Evolutionary conservation across 1,140 invertebrate genomes (phyloP), one percentile per base, ranked within the genome.

Genomic region (Leptopilina clavipes): DNA sequence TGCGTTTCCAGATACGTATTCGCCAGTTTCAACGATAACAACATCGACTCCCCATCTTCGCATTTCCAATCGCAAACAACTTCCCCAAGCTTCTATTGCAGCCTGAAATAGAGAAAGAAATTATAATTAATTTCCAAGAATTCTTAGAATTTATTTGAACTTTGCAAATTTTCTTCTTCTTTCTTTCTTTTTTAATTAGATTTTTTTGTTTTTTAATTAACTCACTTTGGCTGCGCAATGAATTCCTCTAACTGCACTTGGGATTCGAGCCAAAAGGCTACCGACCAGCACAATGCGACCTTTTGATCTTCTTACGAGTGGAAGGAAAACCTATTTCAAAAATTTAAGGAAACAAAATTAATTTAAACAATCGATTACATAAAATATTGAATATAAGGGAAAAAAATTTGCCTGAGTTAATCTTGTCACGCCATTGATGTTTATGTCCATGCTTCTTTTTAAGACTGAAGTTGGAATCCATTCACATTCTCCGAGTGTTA

Each of bases 401-500:
- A 48, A 44, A 40, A 37, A 14, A 82, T 73, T 79, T 83, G 89
- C 89, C 91, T 95, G 94, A 72, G 93, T 94, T 56, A 95, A 88
- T n/a, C 94, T 91, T 8, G 93, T 92, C n/a, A 94, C 91, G 25
- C 94, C 94, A 90, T 96, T 90, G 80, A 96, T 91, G 91, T 97
- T 95, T 72, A 95, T 92, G 72, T 96, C 94, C 85, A 94, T 92
- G 37, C 95, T 94, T 84, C 93, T 92, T 82, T 93, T 93, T 81
- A 95, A 93, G 73, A 95, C 93, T 3, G 92, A 92, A 79, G 94
- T 93, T 52, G 95, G 95, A 74, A 96, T 93, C 95, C 95, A 96
- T 90, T 98, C 97, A 74, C 97, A 93, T 91, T 97, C 96, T 0
- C 97, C 97, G 71, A 97, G 93, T 18, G 95, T 94, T 81, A 96